These are phyloP conservation scores for Macaria liturata DNA, from an alignment of 2,888 invertebrate species.

Conservation along the genomic window DNA sequence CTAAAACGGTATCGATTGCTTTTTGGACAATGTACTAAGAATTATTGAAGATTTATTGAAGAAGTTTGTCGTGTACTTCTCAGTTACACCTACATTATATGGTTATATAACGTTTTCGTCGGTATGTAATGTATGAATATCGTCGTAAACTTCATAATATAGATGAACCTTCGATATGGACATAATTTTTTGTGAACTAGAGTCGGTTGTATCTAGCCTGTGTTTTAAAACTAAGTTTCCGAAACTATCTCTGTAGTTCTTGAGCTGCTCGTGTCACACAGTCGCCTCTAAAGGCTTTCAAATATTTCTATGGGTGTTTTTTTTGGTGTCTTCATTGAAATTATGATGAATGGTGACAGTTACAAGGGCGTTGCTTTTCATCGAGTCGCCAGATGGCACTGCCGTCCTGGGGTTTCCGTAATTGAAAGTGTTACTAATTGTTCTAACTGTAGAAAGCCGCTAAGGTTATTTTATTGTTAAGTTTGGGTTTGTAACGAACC, in stretches of 20 bases:
- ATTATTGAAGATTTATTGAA: too few species aligned
- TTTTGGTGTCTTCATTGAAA: slow-evolving; percentile 51
- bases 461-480: too few species aligned
- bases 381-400: slow-evolving; percentile 50
- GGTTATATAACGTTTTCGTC: slow-evolving; percentile 15
- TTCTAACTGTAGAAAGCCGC: slow-evolving; percentile 14
- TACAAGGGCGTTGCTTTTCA: slow-evolving; percentile 53
- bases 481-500: too few species aligned
- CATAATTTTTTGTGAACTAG: too few species aligned
- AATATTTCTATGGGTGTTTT: slow-evolving; percentile 42
- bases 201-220: too few species aligned
- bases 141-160: too few species aligned
- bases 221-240: too few species aligned
- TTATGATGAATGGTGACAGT: slow-evolving; percentile 62
- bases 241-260: too few species aligned
- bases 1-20: not conserved
- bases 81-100: too few species aligned
- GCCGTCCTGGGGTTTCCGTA: slow-evolving; percentile 36
- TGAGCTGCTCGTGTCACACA: slow-evolving; percentile 29
- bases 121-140: slow-evolving; percentile 18
- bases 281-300: slow-evolving; percentile 41
- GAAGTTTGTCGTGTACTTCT: too few species aligned
- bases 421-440: slow-evolving; percentile 36
- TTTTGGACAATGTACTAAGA: too few species aligned
- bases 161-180: too few species aligned